A percentile compares a stretch with the other conserved stretches of the same genome.
Evolutionary conservation across 30 jellyfish, hydroid and myxozoan genomes (phyloP).

Genomic region (Chrysaora quinquecirrha): DNA sequence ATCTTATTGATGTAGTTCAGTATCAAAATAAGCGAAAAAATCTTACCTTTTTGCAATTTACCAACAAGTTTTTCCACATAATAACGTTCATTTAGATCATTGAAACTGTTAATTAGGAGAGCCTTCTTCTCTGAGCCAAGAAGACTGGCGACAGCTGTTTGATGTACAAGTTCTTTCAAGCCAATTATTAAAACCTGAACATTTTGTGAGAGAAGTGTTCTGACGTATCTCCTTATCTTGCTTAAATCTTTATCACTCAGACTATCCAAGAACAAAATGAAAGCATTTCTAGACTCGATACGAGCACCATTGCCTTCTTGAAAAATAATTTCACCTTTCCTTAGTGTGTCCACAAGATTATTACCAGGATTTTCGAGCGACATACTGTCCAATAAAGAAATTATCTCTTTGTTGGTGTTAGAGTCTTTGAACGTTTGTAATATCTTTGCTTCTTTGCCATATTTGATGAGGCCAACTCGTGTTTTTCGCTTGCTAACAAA

Average conservation of each 20-base stretch:
- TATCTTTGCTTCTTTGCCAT: slow-evolving; percentile 62
- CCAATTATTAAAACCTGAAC: slow-evolving; percentile 46
- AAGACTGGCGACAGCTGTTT: slow-evolving; percentile 19
- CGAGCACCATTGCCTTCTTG: slow-evolving; percentile 28
- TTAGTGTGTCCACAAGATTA: slow-evolving; percentile 5
- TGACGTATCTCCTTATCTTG: background rate
- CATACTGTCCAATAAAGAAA: background rate
- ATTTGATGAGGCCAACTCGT: slow-evolving; percentile 68
- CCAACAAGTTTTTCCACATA: slow-evolving; percentile 18
- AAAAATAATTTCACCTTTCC: slow-evolving; percentile 19
- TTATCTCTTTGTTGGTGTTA: background rate
- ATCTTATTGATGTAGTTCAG: no score
- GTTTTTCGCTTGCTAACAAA: slow-evolving; percentile 40
- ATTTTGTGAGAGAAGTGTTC: slow-evolving; percentile 10
- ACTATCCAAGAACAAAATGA: slow-evolving; percentile 41
- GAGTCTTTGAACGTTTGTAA: slow-evolving; percentile 53
- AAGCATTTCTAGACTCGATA: slow-evolving; percentile 2
- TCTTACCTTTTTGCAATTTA: slow-evolving; percentile 47
- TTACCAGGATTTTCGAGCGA: slow-evolving; percentile 33
- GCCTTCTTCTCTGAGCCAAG: slow-evolving; percentile 39
- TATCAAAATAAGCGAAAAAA: no score
- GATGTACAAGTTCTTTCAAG: slow-evolving; percentile 16
- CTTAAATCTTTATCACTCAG: slow-evolving; percentile 18
- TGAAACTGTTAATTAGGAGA: slow-evolving; percentile 4
- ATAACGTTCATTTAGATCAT: background rate